Percentiles rank a stretch among this genome's conserved stretches.
These are phyloP conservation scores for Gypaetus barbatus DNA, from an alignment of 2,797 vertebrate species.

Conservation along the genomic window DNA sequence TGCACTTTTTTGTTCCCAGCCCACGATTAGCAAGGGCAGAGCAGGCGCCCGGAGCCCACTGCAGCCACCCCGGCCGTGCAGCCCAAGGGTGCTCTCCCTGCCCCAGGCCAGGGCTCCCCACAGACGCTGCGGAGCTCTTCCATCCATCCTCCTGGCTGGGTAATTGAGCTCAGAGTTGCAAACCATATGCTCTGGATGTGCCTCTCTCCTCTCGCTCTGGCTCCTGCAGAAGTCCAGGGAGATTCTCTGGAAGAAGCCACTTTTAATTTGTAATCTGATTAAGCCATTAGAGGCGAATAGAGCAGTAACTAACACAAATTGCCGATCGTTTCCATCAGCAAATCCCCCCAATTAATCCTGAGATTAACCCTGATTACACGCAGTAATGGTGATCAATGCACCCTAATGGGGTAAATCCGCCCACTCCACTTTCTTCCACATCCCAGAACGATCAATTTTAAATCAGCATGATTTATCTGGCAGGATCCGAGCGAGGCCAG, in stretches of 20 bases:
- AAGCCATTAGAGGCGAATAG: constrained; percentile 65
- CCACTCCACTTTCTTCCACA: constrained; percentile 53
- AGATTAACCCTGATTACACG: constrained; percentile 70
- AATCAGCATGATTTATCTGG: constrained; percentile 37
- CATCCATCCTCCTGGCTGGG: not conserved
- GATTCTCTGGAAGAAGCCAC: constrained; percentile 56
- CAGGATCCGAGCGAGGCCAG: not conserved
- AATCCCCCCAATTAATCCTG: constrained; percentile 72
- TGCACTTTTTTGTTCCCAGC: not conserved
- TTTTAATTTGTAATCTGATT: constrained; percentile 74
- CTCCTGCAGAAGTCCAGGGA: not conserved
- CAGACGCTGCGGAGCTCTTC: fast-evolving
- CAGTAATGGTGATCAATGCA: constrained; percentile 67
- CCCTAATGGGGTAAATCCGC: constrained; percentile 67
- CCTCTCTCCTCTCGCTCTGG: not conserved
- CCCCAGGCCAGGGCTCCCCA: not conserved
- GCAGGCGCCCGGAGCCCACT: fast-evolving
- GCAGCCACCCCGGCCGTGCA: not conserved
- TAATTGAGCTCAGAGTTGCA: not conserved
- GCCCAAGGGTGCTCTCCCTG: not conserved
- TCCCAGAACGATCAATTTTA: constrained; percentile 53
- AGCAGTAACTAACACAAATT: constrained; percentile 68
- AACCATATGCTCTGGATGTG: not conserved
- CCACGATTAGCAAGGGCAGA: fast-evolving
- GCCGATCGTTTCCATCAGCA: constrained; percentile 62